Evolutionary conservation across 2,797 vertebrate genomes (phyloP).

Genomic region (Tamandua tetradactyla): DNA sequence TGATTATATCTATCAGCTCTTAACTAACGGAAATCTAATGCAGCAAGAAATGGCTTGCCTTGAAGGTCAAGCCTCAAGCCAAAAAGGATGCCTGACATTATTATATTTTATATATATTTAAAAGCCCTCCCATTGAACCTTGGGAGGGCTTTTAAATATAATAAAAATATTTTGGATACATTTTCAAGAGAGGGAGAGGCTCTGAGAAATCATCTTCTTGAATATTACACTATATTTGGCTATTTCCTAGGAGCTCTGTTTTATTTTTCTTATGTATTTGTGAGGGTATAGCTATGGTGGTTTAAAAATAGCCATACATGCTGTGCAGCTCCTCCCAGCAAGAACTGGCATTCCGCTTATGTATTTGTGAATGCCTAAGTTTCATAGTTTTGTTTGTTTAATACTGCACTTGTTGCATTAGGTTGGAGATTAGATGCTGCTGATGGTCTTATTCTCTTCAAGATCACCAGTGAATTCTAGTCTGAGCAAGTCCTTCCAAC

Average conservation of each 20-base stretch:
- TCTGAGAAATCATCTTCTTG: background rate
- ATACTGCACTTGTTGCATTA: too few relatives aligned
- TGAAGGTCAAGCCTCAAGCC: background rate
- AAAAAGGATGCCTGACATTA: background rate
- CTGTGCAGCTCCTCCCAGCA: background rate
- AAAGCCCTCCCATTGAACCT: background rate
- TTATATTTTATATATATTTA: too few relatives aligned
- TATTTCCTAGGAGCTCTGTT: background rate
- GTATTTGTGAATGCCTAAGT: too few relatives aligned
- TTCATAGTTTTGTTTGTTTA: background rate
- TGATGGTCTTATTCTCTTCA: too few relatives aligned
- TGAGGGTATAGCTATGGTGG: background rate
- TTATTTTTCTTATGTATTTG: background rate
- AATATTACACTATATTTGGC: background rate
- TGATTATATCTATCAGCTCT: background rate
- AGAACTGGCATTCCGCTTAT: background rate
- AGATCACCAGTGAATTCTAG: too few relatives aligned
- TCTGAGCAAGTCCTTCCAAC: too few relatives aligned
- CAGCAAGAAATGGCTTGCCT: background rate
- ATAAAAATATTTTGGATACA: background rate
- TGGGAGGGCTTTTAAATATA: background rate
- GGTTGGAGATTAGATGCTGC: too few relatives aligned
- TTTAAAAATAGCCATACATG: background rate
- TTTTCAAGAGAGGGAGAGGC: background rate
- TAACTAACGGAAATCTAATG: background rate